These are phyloP conservation scores for Geophilus truncorum DNA, from an alignment of 2,888 invertebrate genomes.

Conservation along the genomic window DNA sequence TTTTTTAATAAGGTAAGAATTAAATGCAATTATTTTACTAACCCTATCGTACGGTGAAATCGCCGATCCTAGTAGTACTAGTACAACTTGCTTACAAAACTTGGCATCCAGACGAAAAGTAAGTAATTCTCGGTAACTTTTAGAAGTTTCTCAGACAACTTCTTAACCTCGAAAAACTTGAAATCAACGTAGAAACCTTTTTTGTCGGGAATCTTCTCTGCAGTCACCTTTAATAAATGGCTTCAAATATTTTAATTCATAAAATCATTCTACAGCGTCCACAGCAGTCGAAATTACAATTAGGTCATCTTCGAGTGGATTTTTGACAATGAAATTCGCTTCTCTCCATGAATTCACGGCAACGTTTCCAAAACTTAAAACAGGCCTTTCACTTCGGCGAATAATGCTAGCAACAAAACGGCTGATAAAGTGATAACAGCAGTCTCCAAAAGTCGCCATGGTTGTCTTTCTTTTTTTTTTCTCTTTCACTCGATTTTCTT, in stretches of 20 bases:
- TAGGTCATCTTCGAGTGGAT: background rate
- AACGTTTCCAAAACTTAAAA: background rate
- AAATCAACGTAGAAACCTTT: conserved; percentile 8
- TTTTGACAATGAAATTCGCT: background rate
- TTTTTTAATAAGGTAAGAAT: too few relatives aligned
- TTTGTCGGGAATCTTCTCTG: background rate
- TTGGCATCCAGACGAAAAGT: conserved; percentile 45
- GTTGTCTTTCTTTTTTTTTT: background rate
- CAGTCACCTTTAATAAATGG: background rate
- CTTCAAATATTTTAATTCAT: background rate
- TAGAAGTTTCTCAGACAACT: background rate
- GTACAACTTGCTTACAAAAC: conserved; percentile 47
- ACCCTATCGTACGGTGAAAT: conserved; percentile 34
- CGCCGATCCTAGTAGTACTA: conserved; percentile 47
- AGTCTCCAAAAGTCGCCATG: background rate
- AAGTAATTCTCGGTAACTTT: conserved; percentile 46
- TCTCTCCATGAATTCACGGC: background rate
- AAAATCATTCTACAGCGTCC: background rate
- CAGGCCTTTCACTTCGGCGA: background rate
- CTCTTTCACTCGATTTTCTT: background rate
- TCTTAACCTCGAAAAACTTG: background rate
- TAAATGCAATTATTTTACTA: background rate
- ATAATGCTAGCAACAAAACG: background rate
- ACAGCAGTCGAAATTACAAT: too few relatives aligned
- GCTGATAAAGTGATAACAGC: background rate